Percentiles rank a stretch among this genome's conserved stretches.
These are phyloP conservation scores for Paedocypris sp. DNA, from an alignment of 2,113 vertebrate genomes.

Conservation along the genomic window DNA sequence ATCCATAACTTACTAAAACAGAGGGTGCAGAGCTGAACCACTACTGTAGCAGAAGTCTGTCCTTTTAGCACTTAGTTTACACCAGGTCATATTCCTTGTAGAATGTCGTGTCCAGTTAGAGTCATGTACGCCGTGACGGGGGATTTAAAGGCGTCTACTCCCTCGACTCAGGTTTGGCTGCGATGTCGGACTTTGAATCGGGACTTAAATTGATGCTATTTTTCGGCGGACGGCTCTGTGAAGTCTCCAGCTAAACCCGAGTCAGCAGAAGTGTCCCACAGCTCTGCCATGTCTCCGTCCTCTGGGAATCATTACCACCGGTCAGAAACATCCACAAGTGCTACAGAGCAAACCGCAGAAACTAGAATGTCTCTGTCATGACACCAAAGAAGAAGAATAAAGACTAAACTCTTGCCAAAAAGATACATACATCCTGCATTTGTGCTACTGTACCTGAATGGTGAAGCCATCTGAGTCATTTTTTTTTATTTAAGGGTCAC, in stretches of 20 bases:
- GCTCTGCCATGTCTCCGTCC: constrained; percentile 8
- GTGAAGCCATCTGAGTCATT: too few relatives aligned
- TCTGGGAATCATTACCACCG: constrained; percentile 15
- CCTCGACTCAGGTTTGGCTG: constrained; percentile 3
- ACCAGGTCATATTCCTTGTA: too few relatives aligned
- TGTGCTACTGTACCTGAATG: too few relatives aligned
- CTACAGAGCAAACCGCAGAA: constrained; percentile 8
- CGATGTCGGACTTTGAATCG: constrained; percentile 13
- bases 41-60: too few relatives aligned
- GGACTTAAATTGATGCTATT: constrained; percentile 17
- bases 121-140: too few relatives aligned
- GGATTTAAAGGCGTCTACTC: constrained; percentile 17
- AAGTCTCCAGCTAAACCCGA: constrained; percentile 10
- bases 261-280: constrained; percentile 16
- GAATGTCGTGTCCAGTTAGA: too few relatives aligned
- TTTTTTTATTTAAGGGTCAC: too few relatives aligned
- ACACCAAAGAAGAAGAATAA: neutral
- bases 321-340: constrained; percentile 9
- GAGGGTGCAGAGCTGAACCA: too few relatives aligned
- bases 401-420: neutral
- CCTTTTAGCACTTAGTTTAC: too few relatives aligned
- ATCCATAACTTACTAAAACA: too few relatives aligned
- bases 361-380: constrained; percentile 7
- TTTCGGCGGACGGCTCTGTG: constrained; percentile 15
- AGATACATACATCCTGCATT: neutral